Percentiles rank a stretch among this genome's conserved stretches.
phyloP scores from a whole-genome alignment of 2,888 invertebrate species.

The Synergus laeviventris region DNA sequence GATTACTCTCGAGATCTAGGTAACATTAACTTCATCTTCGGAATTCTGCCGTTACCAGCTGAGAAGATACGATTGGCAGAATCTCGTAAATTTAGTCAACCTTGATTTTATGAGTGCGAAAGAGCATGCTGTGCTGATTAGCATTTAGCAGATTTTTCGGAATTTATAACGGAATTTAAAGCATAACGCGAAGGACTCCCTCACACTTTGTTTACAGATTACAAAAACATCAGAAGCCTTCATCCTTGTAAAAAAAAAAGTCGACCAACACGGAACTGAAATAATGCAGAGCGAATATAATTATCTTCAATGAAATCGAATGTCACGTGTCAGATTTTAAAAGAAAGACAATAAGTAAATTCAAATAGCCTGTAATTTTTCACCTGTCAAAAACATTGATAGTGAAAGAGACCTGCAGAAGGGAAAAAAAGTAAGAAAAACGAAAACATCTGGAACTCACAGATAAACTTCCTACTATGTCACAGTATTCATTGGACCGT shows the following conservation, averaged over 20 bases:
- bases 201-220: not conserved
- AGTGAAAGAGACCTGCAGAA: conserved; percentile 5
- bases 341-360: conserved; percentile 12
- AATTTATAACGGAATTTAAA: too few relatives aligned
- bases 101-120: too few relatives aligned
- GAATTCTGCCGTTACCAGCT: conserved; percentile 17
- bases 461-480: conserved; percentile 45
- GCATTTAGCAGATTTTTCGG: too few relatives aligned
- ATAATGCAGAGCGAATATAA: not conserved
- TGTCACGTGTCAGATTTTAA: conserved; percentile 7
- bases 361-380: conserved; percentile 25
- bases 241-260: not conserved
- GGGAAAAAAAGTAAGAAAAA: not conserved
- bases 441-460: conserved; percentile 25
- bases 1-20: not conserved
- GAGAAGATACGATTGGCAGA: not conserved
- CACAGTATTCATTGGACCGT: conserved; percentile 51
- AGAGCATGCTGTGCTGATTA: too few relatives aligned
- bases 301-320: conserved; percentile 1
- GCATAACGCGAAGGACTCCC: too few relatives aligned
- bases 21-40: not conserved
- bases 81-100: too few relatives aligned
- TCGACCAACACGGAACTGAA: not conserved
- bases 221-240: not conserved
- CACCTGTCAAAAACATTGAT: conserved; percentile 26